phyloP scores from a whole-genome alignment of 2,888 invertebrate species.

The Eupithecia insigniata region DNA sequence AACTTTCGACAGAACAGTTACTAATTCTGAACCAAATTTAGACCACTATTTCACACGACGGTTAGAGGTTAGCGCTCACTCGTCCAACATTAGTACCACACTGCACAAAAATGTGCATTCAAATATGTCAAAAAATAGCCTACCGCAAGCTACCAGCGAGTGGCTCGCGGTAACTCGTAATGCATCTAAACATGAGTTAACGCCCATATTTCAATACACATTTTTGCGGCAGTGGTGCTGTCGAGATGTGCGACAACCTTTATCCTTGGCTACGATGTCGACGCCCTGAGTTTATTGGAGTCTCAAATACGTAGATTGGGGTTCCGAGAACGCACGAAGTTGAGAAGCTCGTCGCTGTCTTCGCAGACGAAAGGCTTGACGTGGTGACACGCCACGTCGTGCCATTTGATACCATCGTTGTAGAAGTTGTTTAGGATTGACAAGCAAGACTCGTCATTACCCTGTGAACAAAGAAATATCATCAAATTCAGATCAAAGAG shows the following conservation, averaged over 20 bases:
- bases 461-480: slow-evolving; percentile 73
- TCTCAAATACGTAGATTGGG: slow-evolving; percentile 91
- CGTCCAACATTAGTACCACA: not conserved
- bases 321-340: slow-evolving; percentile 95
- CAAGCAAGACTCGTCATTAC: slow-evolving; percentile 95
- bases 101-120: not conserved
- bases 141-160: not conserved
- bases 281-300: slow-evolving; percentile 9
- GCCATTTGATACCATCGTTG: slow-evolving; percentile 94
- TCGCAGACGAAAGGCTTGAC: slow-evolving; percentile 95
- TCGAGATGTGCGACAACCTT: not conserved
- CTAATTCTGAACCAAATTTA: not conserved
- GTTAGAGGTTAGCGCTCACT: not conserved
- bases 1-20: not conserved
- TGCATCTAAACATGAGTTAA: not conserved
- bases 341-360: slow-evolving; percentile 94
- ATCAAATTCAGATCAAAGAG: not conserved
- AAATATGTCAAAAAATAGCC: not conserved
- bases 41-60: not conserved
- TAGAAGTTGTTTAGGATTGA: slow-evolving; percentile 96
- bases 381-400: slow-evolving; percentile 94
- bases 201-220: not conserved
- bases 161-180: not conserved
- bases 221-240: not conserved
- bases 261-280: slow-evolving; percentile 6